Evolutionary conservation across 2,113 vertebrate species (phyloP).

Genomic region (Cinclus mexicanus): DNA sequence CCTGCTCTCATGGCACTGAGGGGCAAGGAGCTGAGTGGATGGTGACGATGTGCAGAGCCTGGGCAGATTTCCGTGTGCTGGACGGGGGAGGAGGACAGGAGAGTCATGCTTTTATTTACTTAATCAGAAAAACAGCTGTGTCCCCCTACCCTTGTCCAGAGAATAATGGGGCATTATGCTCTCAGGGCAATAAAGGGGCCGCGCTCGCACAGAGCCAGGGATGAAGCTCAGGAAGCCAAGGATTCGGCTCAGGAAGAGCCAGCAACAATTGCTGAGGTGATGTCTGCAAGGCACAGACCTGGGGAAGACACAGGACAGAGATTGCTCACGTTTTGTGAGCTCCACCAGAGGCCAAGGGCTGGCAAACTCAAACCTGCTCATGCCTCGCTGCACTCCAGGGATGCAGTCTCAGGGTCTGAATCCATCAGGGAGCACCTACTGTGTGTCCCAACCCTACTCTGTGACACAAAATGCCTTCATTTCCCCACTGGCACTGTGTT

Average conservation of each 20-base stretch:
- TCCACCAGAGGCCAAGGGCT: background rate
- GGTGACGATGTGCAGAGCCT: background rate
- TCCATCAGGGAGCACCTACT: accelerated
- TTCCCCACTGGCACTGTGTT: background rate
- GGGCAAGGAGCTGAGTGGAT: background rate
- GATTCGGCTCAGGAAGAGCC: conserved; percentile 21
- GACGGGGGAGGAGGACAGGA: background rate
- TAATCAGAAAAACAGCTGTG: conserved; percentile 5
- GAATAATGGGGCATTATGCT: conserved; percentile 18
- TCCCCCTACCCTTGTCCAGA: background rate
- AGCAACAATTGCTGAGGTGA: conserved; percentile 58
- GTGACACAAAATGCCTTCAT: background rate
- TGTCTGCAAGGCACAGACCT: conserved; percentile 30
- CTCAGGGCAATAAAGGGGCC: background rate
- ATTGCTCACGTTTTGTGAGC: background rate
- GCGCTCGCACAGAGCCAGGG: background rate
- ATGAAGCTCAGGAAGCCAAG: background rate
- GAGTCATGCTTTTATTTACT: background rate
- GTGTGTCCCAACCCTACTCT: accelerated
- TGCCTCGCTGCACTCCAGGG: background rate
- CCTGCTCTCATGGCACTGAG: background rate
- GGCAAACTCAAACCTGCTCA: background rate
- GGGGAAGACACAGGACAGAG: background rate
- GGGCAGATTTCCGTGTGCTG: background rate
- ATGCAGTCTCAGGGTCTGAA: background rate